Evolutionary conservation across 2,888 invertebrate species (phyloP).

Genomic region (Physocephala rufipes): DNA sequence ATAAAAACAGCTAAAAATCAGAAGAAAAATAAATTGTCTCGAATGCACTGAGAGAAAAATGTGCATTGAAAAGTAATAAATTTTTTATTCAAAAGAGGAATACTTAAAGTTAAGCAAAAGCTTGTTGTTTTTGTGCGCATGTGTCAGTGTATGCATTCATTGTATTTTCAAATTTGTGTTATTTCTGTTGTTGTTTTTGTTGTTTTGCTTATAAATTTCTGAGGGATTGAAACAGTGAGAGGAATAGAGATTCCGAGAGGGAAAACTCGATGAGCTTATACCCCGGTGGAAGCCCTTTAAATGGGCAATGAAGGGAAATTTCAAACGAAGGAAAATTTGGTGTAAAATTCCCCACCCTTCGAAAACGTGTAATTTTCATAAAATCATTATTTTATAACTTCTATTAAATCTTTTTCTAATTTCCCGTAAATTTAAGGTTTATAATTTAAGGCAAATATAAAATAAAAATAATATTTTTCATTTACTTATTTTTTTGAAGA

Average conservation of each 20-base stretch:
- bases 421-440: too few species aligned
- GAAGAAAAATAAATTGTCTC: background rate
- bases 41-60: background rate
- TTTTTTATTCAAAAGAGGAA: background rate
- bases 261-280: background rate
- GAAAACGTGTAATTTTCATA: too few species aligned
- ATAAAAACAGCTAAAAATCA: background rate
- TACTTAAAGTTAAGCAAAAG: background rate
- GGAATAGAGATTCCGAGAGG: background rate
- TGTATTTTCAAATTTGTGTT: background rate
- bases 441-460: too few species aligned
- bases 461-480: too few species aligned
- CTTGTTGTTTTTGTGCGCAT: constrained; percentile 6
- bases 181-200: constrained; percentile 5
- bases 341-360: too few species aligned
- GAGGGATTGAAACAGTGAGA: background rate
- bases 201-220: background rate
- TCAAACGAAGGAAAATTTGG: too few species aligned
- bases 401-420: background rate
- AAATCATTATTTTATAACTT: too few species aligned
- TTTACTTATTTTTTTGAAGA: too few species aligned
- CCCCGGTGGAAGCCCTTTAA: background rate
- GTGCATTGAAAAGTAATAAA: background rate
- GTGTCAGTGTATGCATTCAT: constrained; percentile 24
- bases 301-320: too few species aligned